Percentiles rank a stretch among this genome's conserved stretches.
Conservation (phyloP, 2,888 invertebrate species). For the Odontothrips loti region DNA sequence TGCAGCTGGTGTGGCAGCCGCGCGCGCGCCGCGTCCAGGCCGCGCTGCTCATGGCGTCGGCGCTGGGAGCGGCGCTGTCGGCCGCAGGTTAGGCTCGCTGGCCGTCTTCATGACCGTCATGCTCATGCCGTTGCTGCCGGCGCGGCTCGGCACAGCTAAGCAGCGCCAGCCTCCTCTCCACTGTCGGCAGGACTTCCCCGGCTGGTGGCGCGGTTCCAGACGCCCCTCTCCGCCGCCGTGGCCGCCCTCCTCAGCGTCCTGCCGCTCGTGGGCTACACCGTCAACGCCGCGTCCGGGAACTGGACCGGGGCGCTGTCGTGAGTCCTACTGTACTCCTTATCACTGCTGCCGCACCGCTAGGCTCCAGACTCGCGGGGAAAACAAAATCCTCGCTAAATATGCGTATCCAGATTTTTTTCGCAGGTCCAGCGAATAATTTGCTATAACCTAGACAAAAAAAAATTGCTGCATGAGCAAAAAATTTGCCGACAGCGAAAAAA, state of each 20-base stretch:
- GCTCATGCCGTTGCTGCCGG: neutral
- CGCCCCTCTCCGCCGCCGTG: conserved; percentile 1
- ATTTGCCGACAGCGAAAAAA: too few species aligned
- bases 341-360: too few species aligned
- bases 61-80: neutral
- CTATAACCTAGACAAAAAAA: too few species aligned
- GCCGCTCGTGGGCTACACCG: conserved; percentile 11
- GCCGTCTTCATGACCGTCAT: neutral
- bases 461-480: too few species aligned
- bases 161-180: neutral
- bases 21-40: conserved; percentile 20
- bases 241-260: conserved; percentile 13
- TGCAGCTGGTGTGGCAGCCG: conserved; percentile 5
- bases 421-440: too few species aligned
- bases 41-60: neutral
- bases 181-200: neutral
- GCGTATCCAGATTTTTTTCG: too few species aligned
- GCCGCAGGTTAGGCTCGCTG: neutral
- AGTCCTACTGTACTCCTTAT: neutral
- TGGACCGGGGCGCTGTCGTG: conserved; percentile 12
- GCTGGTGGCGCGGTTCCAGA: conserved; percentile 2
- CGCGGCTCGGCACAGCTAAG: neutral
- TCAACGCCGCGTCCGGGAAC: conserved; percentile 20
- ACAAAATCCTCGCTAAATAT: too few species aligned
- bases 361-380: too few species aligned